Evolutionary conservation across 1,140 invertebrate genomes (phyloP).

Genomic region (Cotesia vestalis): DNA sequence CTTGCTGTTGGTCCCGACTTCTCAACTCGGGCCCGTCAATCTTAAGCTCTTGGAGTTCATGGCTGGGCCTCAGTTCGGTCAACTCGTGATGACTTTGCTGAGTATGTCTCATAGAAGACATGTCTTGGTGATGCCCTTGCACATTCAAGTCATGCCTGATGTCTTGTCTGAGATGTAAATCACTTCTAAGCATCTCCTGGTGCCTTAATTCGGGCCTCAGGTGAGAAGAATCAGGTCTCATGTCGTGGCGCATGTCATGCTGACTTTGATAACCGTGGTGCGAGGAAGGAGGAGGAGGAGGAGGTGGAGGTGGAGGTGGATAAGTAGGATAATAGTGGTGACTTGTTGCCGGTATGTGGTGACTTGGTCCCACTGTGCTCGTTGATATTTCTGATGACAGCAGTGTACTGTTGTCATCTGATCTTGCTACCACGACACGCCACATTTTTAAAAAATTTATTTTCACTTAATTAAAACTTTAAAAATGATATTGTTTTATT

Average conservation of each 20-base stretch:
- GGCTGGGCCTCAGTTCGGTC: conserved; percentile 48
- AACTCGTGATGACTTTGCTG: conserved; percentile 31
- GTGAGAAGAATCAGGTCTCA: conserved; percentile 46
- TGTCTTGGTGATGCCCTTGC: conserved; percentile 48
- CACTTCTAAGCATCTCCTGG: conserved; percentile 48
- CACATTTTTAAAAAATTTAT: conserved; percentile 55
- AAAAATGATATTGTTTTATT: too few species aligned
- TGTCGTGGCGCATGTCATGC: conserved; percentile 53
- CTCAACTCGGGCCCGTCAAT: conserved; percentile 57
- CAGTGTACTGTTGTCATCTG: conserved; percentile 61
- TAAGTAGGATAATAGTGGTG: conserved; percentile 58
- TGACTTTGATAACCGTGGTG: conserved; percentile 49
- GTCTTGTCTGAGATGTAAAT: conserved; percentile 38
- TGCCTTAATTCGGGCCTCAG: conserved; percentile 47
- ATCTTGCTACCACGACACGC: conserved; percentile 66
- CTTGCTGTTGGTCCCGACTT: conserved; percentile 42
- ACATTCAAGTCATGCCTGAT: conserved; percentile 35
- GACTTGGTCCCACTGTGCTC: conserved; percentile 47
- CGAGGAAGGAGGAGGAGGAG: conserved; percentile 47
- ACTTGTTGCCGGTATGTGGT: conserved; percentile 54
- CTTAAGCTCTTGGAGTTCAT: conserved; percentile 58
- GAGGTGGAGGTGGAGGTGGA: conserved; percentile 49
- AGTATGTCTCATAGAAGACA: conserved; percentile 49
- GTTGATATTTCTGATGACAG: conserved; percentile 60
- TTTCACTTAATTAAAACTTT: too few species aligned